Percentiles rank a stretch among this genome's conserved stretches.
Evolutionary conservation across 2,888 invertebrate genomes (phyloP).

Genomic region (Lobophora halterata): DNA sequence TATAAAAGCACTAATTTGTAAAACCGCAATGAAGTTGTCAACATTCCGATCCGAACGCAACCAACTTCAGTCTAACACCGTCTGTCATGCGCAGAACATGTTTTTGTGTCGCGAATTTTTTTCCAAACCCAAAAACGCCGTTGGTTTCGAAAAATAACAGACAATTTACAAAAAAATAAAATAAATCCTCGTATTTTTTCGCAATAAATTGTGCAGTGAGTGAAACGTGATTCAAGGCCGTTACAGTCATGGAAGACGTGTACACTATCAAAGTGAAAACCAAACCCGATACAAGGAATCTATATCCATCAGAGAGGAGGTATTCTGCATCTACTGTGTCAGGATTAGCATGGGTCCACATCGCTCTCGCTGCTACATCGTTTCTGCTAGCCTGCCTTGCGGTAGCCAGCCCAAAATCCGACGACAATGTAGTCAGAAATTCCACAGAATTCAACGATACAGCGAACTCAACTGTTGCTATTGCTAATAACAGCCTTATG

Average conservation of each 20-base stretch:
- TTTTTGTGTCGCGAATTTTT: constrained; percentile 6
- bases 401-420: constrained; percentile 54
- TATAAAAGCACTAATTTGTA: background rate
- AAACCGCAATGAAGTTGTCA: background rate
- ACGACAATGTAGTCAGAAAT: constrained; percentile 22
- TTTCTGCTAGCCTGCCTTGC: constrained; percentile 80
- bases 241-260: constrained; percentile 85
- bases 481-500: constrained; percentile 39
- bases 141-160: constrained; percentile 17
- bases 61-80: constrained; percentile 15
- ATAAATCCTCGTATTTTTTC: too few species aligned
- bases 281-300: constrained; percentile 78
- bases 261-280: constrained; percentile 85
- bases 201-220: too few species aligned
- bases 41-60: background rate
- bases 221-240: constrained; percentile 26
- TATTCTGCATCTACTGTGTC: constrained; percentile 85
- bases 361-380: constrained; percentile 81
- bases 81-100: constrained; percentile 16
- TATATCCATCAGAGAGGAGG: constrained; percentile 84
- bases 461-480: constrained; percentile 11
- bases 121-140: constrained; percentile 12
- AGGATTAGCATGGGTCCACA: constrained; percentile 83
- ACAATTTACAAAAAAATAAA: background rate
- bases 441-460: constrained; percentile 23